Base-by-base conservation (phyloP, 2,797 vertebrate species). In the Myripristis jacobus region DNA sequence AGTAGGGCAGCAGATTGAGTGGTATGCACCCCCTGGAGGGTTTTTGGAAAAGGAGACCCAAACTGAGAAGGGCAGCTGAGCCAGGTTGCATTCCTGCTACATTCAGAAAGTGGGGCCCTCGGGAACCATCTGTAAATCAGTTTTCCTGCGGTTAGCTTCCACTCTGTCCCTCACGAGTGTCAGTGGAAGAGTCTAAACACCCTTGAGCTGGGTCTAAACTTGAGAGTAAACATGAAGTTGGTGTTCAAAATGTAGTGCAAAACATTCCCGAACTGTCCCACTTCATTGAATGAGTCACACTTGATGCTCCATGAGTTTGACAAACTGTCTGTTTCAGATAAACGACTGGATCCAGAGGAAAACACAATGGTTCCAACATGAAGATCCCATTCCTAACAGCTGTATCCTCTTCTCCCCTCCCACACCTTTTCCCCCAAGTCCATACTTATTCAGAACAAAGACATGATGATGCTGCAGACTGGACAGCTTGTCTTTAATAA, bases 401-500 rank as follows among this genome's bases (percentile, higher is more conserved):
- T 79, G 67, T 25, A 43, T 43, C 0, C 2, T 12, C 19, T 38
- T 34, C 24, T 15, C 8, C 56, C 15, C 4, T 56, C 27, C 18
- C 46, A 46, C 8, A 56, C 25, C 54, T 34, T 47, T 41, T 22
- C 58, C 22, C 31, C 2, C 41, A 51, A 18, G 51, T 27, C 3
- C 4, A 38, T n/a, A 38, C 43, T 44, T 27, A 47, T n/a, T 56
- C 6, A 58, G 1, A 16, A 63, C n/a, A 79, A 71, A 82, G 16
- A 16, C 18, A 76, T 13, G 3, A 70, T 21, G 70, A 84, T 56
- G 83, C 69, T 15, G 34, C 4, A 66, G 70, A 85, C 77, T 84
- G 83, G 79, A 91, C 76, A 83, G 81, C 62, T 85, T 18, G 74
- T 87, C 85, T 92, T 94, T 94, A 92, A 91, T 93, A 85, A 90